Evolutionary conservation across 1,140 invertebrate genomes (phyloP).

Genomic region (Spodoptera frugiperda): DNA sequence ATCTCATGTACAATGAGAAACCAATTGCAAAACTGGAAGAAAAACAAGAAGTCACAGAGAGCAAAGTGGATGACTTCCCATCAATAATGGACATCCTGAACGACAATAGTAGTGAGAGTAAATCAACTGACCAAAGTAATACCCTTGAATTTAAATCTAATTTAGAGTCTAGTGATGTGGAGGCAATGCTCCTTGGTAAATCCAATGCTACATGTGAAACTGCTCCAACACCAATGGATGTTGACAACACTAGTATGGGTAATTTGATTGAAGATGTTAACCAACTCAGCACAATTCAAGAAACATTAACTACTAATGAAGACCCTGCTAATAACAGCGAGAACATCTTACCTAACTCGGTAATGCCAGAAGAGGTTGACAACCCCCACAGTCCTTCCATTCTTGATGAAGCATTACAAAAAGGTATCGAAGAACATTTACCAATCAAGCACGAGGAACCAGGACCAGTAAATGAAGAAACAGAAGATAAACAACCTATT

Average conservation of each 20-base stretch:
- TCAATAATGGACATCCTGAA: constrained; percentile 86
- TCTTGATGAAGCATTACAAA: constrained; percentile 76
- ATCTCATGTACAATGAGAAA: constrained; percentile 82
- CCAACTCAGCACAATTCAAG: constrained; percentile 60
- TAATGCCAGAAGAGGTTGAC: constrained; percentile 54
- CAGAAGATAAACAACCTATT: neutral
- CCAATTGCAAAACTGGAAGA: constrained; percentile 49
- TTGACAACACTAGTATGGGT: constrained; percentile 68
- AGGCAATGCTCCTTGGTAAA: constrained; percentile 81
- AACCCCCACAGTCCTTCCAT: constrained; percentile 79
- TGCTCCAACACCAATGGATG: constrained; percentile 71
- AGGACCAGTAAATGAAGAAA: neutral
- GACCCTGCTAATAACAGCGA: constrained; percentile 22
- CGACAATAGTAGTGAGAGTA: constrained; percentile 71
- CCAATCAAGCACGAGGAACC: constrained; percentile 43
- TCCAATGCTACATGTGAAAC: constrained; percentile 53
- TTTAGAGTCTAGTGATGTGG: constrained; percentile 79
- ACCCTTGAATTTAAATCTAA: constrained; percentile 68
- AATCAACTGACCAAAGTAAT: constrained; percentile 63
- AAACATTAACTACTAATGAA: constrained; percentile 45
- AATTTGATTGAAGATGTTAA: constrained; percentile 74
- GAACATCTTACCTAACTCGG: constrained; percentile 25
- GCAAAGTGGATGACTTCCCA: constrained; percentile 82
- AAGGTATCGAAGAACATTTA: constrained; percentile 77
- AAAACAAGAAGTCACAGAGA: constrained; percentile 58